A percentile compares a stretch with the other conserved stretches of the same genome.
These are phyloP conservation scores for Sebastes itinus DNA, from an alignment of 2,797 vertebrate species.

Conservation along the genomic window DNA sequence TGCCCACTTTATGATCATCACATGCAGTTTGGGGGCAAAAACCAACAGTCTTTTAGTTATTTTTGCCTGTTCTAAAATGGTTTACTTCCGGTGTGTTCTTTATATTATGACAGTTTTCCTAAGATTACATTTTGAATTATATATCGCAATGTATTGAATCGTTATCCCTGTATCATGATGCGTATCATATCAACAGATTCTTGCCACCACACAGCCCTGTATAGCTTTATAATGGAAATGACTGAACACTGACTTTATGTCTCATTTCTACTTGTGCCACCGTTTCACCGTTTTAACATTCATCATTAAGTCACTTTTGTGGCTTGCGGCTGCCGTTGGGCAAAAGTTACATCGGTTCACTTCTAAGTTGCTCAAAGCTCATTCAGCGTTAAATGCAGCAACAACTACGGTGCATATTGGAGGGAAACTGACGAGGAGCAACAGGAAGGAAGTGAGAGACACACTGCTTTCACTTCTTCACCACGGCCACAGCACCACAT, in stretches of 20 bases:
- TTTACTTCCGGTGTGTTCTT: too few species aligned
- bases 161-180: too few species aligned
- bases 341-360: neutral
- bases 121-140: too few species aligned
- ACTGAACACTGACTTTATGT: neutral
- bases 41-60: too few species aligned
- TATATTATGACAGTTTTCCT: too few species aligned
- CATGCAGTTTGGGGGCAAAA: too few species aligned
- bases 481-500: neutral
- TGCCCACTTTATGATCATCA: too few species aligned
- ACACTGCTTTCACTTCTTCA: constrained; percentile 63
- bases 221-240: neutral
- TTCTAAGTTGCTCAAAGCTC: neutral
- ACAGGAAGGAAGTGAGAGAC: constrained; percentile 67
- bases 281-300: neutral
- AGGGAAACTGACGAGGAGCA: neutral
- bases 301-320: neutral
- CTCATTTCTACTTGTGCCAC: neutral
- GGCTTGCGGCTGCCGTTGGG: neutral
- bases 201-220: too few species aligned
- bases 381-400: neutral
- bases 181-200: too few species aligned
- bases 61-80: too few species aligned
- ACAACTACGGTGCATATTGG: neutral
- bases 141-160: too few species aligned